Evolutionary conservation across 2,888 invertebrate species (phyloP).

Genomic region (Eristalinus aeneus): DNA sequence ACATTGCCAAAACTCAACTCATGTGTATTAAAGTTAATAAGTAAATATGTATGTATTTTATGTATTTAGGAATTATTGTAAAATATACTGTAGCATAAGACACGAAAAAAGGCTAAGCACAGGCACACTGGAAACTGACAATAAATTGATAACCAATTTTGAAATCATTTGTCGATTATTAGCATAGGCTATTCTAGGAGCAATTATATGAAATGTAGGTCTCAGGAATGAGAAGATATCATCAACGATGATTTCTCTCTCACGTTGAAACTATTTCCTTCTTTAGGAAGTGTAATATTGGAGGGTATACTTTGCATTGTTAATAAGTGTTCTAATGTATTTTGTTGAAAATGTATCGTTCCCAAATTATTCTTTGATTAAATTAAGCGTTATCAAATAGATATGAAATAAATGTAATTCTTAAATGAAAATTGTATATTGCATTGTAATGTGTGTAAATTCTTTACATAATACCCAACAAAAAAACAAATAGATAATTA

Average conservation of each 20-base stretch:
- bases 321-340: not conserved
- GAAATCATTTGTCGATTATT: slow-evolving; percentile 46
- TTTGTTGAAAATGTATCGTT: not conserved
- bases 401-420: not conserved
- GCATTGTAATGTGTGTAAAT: not conserved
- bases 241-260: slow-evolving; percentile 11
- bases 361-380: not conserved
- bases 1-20: not conserved
- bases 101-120: slow-evolving; percentile 2
- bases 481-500: not conserved
- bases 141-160: slow-evolving; percentile 48
- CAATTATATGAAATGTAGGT: slow-evolving; percentile 32
- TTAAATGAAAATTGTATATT: not conserved
- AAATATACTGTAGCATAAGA: not conserved
- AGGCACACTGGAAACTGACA: slow-evolving; percentile 52
- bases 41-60: not conserved
- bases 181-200: slow-evolving; percentile 1
- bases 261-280: not conserved
- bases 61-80: not conserved
- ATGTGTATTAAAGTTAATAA: not conserved
- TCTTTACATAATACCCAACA: not conserved
- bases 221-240: slow-evolving; percentile 15
- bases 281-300: not conserved
- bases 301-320: not conserved
- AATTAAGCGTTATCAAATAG: not conserved